These are phyloP conservation scores for Macaria liturata DNA, from an alignment of 2,888 invertebrate species.

Conservation along the genomic window DNA sequence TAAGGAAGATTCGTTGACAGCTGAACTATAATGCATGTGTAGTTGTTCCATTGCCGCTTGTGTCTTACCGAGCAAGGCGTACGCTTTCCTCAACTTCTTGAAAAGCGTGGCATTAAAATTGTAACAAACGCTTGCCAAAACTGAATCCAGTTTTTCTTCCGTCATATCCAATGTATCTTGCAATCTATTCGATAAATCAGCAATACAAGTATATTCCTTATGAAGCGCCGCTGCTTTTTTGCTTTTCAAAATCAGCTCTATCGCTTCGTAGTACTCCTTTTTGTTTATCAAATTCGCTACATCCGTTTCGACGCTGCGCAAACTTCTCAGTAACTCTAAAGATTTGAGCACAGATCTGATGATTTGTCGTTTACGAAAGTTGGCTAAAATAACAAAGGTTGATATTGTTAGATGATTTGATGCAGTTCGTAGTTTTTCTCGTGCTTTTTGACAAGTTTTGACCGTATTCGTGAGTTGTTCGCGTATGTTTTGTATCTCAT, in stretches of 20 bases:
- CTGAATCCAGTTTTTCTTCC: constrained; percentile 95
- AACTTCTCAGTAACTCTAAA: constrained; percentile 76
- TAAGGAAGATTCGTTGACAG: constrained; percentile 92
- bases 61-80: constrained; percentile 94
- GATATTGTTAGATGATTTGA: constrained; percentile 92
- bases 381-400: constrained; percentile 94
- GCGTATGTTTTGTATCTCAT: constrained; percentile 88
- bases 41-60: constrained; percentile 97
- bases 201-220: constrained; percentile 95
- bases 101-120: constrained; percentile 92
- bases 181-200: constrained; percentile 92
- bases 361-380: constrained; percentile 94
- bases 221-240: constrained; percentile 93
- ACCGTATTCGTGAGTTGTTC: constrained; percentile 87
- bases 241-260: constrained; percentile 94
- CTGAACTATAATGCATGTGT: constrained; percentile 97
- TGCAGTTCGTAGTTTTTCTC: constrained; percentile 88
- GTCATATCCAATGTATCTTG: constrained; percentile 96
- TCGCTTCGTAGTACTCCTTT: constrained; percentile 95
- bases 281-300: constrained; percentile 91
- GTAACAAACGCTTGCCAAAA: constrained; percentile 89
- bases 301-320: constrained; percentile 92
- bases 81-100: constrained; percentile 93
- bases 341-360: constrained; percentile 91
- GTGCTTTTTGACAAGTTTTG: constrained; percentile 87